Conservation (phyloP, 2,888 invertebrate genomes). For the Erebia palarica region DNA sequence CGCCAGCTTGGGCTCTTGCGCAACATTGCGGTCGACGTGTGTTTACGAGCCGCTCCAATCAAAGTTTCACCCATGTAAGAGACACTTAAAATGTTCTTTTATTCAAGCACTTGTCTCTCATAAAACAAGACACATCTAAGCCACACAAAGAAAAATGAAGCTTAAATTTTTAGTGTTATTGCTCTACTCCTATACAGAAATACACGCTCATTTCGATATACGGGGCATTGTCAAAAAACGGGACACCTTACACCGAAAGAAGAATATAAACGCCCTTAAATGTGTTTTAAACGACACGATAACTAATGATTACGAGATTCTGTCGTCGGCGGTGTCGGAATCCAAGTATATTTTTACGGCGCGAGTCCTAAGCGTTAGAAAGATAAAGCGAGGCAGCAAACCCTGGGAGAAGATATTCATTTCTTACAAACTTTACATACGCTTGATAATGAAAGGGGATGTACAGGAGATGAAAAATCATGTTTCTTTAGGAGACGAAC, state of each 20-base stretch:
- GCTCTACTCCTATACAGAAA: constrained; percentile 62
- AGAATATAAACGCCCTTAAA: constrained; percentile 74
- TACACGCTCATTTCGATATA: constrained; percentile 66
- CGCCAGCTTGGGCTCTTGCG: constrained; percentile 74
- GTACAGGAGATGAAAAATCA: constrained; percentile 68
- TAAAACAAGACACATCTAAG: constrained; percentile 47
- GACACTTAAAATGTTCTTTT: constrained; percentile 60
- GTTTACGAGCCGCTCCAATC: constrained; percentile 63
- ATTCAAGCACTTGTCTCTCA: constrained; percentile 52
- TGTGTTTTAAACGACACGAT: constrained; percentile 80
- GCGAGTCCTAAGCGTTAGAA: constrained; percentile 74
- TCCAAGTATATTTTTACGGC: constrained; percentile 80
- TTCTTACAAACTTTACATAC: constrained; percentile 74
- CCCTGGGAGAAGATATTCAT: constrained; percentile 71
- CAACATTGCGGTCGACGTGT: constrained; percentile 62
- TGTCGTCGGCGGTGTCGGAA: constrained; percentile 79
- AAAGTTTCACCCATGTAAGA: constrained; percentile 56
- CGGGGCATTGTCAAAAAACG: constrained; percentile 69
- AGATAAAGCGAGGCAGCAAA: constrained; percentile 71
- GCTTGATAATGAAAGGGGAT: constrained; percentile 73
- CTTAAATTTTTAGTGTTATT: constrained; percentile 68
- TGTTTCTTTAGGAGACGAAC: constrained; percentile 69
- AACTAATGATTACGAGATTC: constrained; percentile 81
- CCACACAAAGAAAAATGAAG: constrained; percentile 61
- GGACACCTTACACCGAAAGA: constrained; percentile 69